Base-by-base conservation (phyloP, 2,113 vertebrate genomes). In the Oreochromis spilurus region DNA sequence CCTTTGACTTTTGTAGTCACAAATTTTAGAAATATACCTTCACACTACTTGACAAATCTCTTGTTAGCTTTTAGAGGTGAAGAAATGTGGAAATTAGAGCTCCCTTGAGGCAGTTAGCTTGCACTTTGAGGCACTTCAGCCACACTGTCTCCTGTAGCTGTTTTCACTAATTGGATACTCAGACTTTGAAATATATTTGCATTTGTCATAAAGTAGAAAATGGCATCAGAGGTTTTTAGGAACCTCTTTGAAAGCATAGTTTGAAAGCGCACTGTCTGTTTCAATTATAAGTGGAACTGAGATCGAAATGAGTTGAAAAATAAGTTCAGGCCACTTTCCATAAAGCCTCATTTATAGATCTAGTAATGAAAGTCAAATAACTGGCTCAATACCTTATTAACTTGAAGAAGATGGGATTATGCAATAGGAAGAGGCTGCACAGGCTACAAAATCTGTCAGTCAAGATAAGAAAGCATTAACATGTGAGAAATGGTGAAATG, bases 121-220 rank as follows among this genome's bases (percentile, higher is more conserved):
- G 29, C 65, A 84, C 55, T 88, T 82, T 19, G 2, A 57, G 65
- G 21, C 82, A 70, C 60, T 34, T 85, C 79, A 87, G 53, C 75
- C n/a, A n/a, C 80, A 2, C 65, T 31, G 40, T 92, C 90, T 87
- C 78, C 57, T 40, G 80, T 78, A 58, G 54, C 38, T 79, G 21
- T 84, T 88, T 86, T 72, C 53, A 70, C 81, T 90, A 93, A 94
- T 92, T 94, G 88, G 84, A 84, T 53, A 9, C 65, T 87, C 52
- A 79, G 50, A 85, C 24, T 67, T 4, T 2, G 40, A 84, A 9
- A 62, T 81, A 77, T 60, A 79, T 84, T 67, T 55, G 45, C 75
- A 75, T 88, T 89, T 91, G 55, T 88, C 24, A 83, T 36, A 34
- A 65, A 89, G 53, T 55, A 43, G 9, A 57, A 83, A 86, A 83